Conservation (phyloP, 2,888 invertebrate genomes). For the Drymonia ruficornis region DNA sequence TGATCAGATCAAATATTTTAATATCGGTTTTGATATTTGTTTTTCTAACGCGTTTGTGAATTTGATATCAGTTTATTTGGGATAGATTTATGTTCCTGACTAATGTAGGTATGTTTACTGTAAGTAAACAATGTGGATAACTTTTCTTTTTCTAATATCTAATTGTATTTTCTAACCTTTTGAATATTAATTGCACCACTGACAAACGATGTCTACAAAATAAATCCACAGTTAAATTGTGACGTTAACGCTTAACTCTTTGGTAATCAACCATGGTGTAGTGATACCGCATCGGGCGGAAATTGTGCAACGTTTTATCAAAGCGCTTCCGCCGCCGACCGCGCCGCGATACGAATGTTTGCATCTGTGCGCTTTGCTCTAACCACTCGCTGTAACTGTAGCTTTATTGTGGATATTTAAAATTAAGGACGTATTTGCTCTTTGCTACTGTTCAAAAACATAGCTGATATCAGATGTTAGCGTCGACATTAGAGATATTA, state of each 20-base stretch:
- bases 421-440: neutral
- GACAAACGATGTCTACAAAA: neutral
- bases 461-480: too few species aligned
- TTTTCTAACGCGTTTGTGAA: neutral
- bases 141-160: too few species aligned
- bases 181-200: too few species aligned
- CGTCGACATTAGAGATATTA: too few species aligned
- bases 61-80: neutral
- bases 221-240: neutral
- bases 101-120: too few species aligned
- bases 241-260: conserved; percentile 35
- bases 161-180: too few species aligned
- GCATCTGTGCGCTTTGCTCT: conserved; percentile 54
- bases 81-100: too few species aligned
- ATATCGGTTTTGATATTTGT: conserved; percentile 8
- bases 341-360: conserved; percentile 51
- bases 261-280: conserved; percentile 45
- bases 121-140: too few species aligned
- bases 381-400: conserved; percentile 21
- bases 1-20: conserved; percentile 18
- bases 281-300: conserved; percentile 53
- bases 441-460: neutral
- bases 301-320: conserved; percentile 74
- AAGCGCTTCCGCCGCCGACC: conserved; percentile 58
- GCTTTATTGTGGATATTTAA: neutral